Base-by-base conservation (phyloP, 1,140 invertebrate species). In the Lepidurus apus region DNA sequence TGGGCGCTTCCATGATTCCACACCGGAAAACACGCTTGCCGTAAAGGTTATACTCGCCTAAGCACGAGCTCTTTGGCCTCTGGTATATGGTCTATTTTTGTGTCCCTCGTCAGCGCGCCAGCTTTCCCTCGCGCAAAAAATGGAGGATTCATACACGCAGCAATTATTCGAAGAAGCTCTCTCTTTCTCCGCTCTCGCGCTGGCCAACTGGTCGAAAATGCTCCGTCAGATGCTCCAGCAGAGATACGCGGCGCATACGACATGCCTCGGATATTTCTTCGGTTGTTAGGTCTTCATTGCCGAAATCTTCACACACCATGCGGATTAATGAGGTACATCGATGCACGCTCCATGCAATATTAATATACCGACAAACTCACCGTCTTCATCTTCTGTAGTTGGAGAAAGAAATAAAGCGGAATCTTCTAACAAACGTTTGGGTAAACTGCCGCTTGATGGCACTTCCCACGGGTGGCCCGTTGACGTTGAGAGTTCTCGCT, bases 361-460 rank as follows among this genome's bases (percentile, higher is more conserved):
- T 43, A 76, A 10, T 65, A 65, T n/a, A 7, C 21, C 53, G 53
- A 7, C 13, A 65, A 65, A 65, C 53, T 65, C 53, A 65, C 43
- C 43, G 42, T 47, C 43, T 47, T 77, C 75, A 44, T 47, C 75
- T 13, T 77, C 75, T 45, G 43, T 47, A 13, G 1, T 47, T 77
- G 7, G 75, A 34, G 43, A 42, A 42, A 77, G 75, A 77, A 77
- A 26, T 26, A 42, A 47, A 17, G 43, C 75, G 7, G 43, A 42
- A 77, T 77, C 75, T 26, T 77, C 75, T 44, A 45, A 43, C 1
- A 77, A 17, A 9, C 47, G 11, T 43, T 77, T 77, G 13, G 75
- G 75, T 13, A 77, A 65, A 21, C 21, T 65, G 53, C 81, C 87
- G 86, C 77, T 84, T 84, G 3, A 87, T 84, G 7, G 85, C 82